These are phyloP conservation scores for Aplysina aerophoba DNA, from an alignment of 37 sponge, comb jelly and placozoan species.

Conservation along the genomic window DNA sequence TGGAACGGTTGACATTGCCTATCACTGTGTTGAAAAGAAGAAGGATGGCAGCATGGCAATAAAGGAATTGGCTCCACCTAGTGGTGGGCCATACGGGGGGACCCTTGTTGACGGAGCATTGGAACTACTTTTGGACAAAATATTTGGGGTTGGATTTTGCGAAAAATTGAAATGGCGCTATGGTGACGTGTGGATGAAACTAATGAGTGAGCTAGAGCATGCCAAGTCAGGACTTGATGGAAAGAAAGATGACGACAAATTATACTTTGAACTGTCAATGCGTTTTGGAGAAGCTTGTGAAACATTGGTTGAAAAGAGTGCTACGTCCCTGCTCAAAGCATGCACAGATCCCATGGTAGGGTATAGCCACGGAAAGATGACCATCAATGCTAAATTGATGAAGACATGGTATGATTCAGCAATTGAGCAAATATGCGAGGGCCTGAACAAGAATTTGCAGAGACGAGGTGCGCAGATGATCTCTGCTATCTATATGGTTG, in stretches of 20 bases:
- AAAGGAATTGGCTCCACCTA: not conserved
- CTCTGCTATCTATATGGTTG: constrained; percentile 29
- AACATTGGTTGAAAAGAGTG: too few relatives aligned
- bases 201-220: constrained; percentile 14
- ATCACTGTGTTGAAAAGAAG: not conserved
- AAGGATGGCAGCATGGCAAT: not conserved
- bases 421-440: not conserved
- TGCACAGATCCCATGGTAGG: not conserved
- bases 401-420: not conserved
- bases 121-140: not conserved
- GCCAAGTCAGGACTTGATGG: constrained; percentile 11
- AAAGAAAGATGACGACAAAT: not conserved
- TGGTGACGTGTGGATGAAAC: constrained; percentile 1
- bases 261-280: not conserved
- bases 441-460: not conserved
- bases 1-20: not conserved
- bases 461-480: not conserved
- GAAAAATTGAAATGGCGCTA: not conserved
- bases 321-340: not conserved
- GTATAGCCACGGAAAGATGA: not conserved
- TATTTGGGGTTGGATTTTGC: not conserved
- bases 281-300: constrained; percentile 8
- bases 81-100: constrained; percentile 1
- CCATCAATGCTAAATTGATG: not conserved
- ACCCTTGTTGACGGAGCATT: not conserved